Conservation (phyloP, 2,888 invertebrate species). For the Xanthostigma xanthostigma region DNA sequence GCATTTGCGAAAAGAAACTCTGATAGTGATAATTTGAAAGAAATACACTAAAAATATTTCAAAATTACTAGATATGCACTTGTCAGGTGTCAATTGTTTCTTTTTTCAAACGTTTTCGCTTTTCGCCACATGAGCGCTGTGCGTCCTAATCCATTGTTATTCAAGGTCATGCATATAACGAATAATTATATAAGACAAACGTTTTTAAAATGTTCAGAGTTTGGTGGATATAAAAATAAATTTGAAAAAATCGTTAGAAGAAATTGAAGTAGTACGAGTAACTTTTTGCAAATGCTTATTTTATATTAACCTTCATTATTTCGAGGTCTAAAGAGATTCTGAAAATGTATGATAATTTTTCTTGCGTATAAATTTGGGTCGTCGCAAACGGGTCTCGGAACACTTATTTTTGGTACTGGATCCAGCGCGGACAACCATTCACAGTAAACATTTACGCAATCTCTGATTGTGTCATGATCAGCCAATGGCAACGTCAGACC, state of each 20-base stretch:
- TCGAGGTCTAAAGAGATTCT: constrained; percentile 86
- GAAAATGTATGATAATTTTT: constrained; percentile 82
- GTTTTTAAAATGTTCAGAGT: background rate
- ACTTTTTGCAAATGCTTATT: constrained; percentile 15
- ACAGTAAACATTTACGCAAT: constrained; percentile 92
- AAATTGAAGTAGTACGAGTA: constrained; percentile 3
- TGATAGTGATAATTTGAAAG: too few relatives aligned
- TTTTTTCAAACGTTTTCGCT: too few relatives aligned
- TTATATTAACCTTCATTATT: constrained; percentile 68
- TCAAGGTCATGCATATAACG: too few relatives aligned
- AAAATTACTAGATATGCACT: too few relatives aligned
- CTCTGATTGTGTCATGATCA: constrained; percentile 88
- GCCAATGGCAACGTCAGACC: constrained; percentile 78
- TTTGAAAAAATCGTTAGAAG: too few relatives aligned
- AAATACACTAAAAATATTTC: too few relatives aligned
- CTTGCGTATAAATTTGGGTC: constrained; percentile 83
- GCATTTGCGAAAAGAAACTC: too few relatives aligned
- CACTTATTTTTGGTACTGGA: constrained; percentile 68
- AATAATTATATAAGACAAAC: too few relatives aligned
- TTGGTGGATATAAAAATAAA: background rate
- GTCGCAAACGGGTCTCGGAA: constrained; percentile 76
- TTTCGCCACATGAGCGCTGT: too few relatives aligned
- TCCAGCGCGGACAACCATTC: constrained; percentile 88
- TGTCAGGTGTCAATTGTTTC: too few relatives aligned
- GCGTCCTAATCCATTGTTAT: too few relatives aligned